Evolutionary conservation across 2,113 vertebrate genomes (phyloP).

Genomic region (Mus pahari): DNA sequence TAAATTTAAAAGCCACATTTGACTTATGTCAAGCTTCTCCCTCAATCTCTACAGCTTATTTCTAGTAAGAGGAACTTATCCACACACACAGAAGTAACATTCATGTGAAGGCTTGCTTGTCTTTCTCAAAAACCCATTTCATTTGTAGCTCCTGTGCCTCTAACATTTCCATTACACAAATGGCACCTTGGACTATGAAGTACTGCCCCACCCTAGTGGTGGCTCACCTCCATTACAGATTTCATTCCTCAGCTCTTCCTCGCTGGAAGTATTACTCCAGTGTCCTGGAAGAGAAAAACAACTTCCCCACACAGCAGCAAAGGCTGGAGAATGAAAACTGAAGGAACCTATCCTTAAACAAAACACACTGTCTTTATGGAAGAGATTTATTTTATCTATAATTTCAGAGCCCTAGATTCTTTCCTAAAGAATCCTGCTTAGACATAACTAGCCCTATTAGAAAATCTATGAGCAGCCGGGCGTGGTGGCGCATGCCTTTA

Average conservation of each 20-base stretch:
- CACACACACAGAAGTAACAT: background rate
- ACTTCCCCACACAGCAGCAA: background rate
- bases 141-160: slow-evolving; percentile 29
- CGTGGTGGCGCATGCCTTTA: no score
- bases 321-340: slow-evolving; percentile 13
- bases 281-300: background rate
- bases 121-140: background rate
- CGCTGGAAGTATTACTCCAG: background rate
- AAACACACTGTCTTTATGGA: slow-evolving; percentile 30
- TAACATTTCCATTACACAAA: background rate
- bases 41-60: background rate
- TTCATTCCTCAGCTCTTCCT: background rate
- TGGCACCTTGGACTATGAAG: background rate
- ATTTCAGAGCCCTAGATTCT: slow-evolving; percentile 20
- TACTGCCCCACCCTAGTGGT: background rate
- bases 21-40: background rate
- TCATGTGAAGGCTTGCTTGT: background rate
- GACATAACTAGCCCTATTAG: slow-evolving; percentile 10
- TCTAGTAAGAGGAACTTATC: slow-evolving; percentile 51
- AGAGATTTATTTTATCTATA: slow-evolving; percentile 30
- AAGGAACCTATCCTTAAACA: background rate
- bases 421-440: slow-evolving; percentile 40
- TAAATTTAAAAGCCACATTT: slow-evolving; percentile 35
- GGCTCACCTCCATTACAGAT: background rate
- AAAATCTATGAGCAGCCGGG: slow-evolving; percentile 25